Base-by-base conservation (phyloP, 2,888 invertebrate species). In the Parnassius glacialis region DNA sequence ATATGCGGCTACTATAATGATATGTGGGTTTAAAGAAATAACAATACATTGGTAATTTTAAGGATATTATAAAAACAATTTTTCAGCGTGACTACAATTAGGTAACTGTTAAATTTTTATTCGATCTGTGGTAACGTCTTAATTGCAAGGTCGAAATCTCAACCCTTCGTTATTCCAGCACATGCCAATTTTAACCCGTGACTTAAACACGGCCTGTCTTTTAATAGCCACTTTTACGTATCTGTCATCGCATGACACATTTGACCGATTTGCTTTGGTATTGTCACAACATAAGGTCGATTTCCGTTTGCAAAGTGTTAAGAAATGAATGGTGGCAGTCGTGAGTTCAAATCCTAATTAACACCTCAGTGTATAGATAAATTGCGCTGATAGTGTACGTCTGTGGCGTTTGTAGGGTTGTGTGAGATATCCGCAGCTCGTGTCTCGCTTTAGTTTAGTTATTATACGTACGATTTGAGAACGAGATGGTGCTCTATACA, bases 311-410 rank as follows among this genome's bases (percentile, higher is more conserved):
- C 16, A 12, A n/a, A 61, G 48, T 2, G 44, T 59, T 44, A 25
- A 65, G 57, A 69, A 71, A 75, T 72, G 78, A 80, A 82, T 82
- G 79, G 82, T 78, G 80, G 79, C 79, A 84, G 89, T 90, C 90
- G 90, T 91, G 90, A 90, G 90, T 83, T 82, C 83, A 78, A 82
- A 83, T 78, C 81, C 87, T 91, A 91, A 91, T 91, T 91, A 91
- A 91, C 90, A 90, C 91, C 86, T 88, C 76, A 72, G 78, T 78
- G 78, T 78, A 75, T 74, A 84, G 90, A 91, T 91, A 90, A 91
- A 90, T 90, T 89, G 90, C 76, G 73, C 53, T 66, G 91, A 91
- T 91, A 85, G 76, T 75, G 80, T 74, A 75, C 69, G 67, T 73
- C 78, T 75, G 78, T 74, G 78, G 79, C 75, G 72, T 81, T 80